Evolutionary conservation across 1,140 invertebrate species (phyloP), one percentile per base, ranked within the genome.

Genomic region (Nylanderia fulva): DNA sequence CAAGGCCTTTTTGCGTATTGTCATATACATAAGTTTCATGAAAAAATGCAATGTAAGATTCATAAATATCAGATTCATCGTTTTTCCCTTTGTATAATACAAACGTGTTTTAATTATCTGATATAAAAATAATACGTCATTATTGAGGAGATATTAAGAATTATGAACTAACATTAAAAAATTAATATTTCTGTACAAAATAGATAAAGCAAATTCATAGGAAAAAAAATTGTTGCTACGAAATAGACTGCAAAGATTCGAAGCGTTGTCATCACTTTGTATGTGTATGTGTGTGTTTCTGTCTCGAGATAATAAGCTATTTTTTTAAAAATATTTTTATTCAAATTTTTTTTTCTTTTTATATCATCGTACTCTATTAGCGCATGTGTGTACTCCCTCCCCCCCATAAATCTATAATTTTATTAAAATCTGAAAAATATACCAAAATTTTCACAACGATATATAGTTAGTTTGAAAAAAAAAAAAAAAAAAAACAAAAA

Each of bases 91-190:
- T 69, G 36, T 80, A 79, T 85, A 56, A 79, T 85, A 68, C 21
- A 71, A 85, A 88, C 52, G 18, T 77, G 52, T 71, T 86, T 88
- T 68, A 88, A 74, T 88, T 85, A 79, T 58, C 84, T 88, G 87
- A 88, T 88, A 88, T 85, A 89, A 89, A 88, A 86, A 88, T 89
- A 89, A 88, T 88, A 85, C 76, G 82, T 88, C 75, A 89, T 88
- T 86, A 74, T 88, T 89, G 72, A 61, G 68, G 77, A 66, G 48
- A 86, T 75, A 86, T 75, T 88, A 89, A 89, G 88, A 88, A 83
- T 86, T 89, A 89, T 61, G 69, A 83, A 72, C 84, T 88, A 89
- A 68, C 63, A 58, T 86, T 79, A 88, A 61, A 66, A 89, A 88
- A 86, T 76, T 82, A 83, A 66, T 52, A 18, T 84, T 83, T 77